phyloP scores from a whole-genome alignment of 2,113 vertebrate species.

The Lasiurus cinereus region DNA sequence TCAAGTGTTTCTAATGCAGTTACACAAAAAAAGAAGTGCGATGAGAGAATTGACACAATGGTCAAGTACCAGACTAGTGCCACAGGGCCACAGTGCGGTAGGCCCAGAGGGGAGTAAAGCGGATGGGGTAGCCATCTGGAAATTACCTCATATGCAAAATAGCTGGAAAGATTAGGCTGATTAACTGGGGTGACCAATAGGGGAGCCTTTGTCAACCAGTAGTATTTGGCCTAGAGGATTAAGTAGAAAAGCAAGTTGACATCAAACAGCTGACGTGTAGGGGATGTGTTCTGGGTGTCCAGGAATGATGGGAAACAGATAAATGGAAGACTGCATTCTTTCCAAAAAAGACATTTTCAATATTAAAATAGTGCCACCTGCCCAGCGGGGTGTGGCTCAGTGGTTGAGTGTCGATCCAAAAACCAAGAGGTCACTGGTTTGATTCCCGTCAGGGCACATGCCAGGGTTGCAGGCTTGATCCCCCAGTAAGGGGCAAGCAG shows the following conservation, averaged over 20 bases:
- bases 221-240: conserved; percentile 43
- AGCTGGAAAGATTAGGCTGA: neutral
- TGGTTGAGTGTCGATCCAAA: too few species aligned
- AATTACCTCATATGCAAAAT: neutral
- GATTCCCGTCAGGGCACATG: too few species aligned
- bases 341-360: conserved; percentile 43
- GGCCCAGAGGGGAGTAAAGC: neutral
- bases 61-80: neutral
- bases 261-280: neutral
- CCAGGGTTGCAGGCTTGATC: too few species aligned
- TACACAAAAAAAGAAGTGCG: neutral
- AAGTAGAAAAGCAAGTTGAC: neutral
- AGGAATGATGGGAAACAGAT: conserved; percentile 21
- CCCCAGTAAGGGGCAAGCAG: too few species aligned
- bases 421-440: too few species aligned
- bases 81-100: conserved; percentile 1
- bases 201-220: neutral
- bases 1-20: neutral
- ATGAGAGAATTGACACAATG: neutral
- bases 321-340: neutral
- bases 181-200: neutral
- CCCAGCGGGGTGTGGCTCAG: too few species aligned
- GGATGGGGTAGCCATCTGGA: neutral
- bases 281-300: neutral
- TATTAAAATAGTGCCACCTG: conserved; percentile 35